Percentiles rank a stretch among this genome's conserved stretches.
phyloP scores from a whole-genome alignment of 2,888 invertebrate species.

The Julus scandinavius region DNA sequence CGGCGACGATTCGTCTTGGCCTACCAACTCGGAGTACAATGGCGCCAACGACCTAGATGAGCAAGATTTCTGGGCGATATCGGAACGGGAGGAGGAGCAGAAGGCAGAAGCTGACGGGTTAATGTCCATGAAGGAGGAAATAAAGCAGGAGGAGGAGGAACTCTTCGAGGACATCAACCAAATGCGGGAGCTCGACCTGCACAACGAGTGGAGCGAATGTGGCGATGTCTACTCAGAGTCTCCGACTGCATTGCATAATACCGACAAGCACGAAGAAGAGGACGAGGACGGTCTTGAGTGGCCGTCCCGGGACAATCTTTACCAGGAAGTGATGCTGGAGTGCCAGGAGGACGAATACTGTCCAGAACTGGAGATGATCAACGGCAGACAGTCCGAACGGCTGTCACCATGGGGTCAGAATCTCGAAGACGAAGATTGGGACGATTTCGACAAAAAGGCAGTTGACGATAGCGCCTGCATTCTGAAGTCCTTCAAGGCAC shows the following conservation, averaged over 20 bases:
- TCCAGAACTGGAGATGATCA: conserved; percentile 57
- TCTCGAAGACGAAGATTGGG: conserved; percentile 52
- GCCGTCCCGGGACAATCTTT: not conserved
- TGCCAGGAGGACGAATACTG: conserved; percentile 56
- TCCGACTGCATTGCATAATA: not conserved
- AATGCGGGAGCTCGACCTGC: conserved; percentile 56
- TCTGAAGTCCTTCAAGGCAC: not conserved
- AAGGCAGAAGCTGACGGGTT: conserved; percentile 42
- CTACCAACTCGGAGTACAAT: not conserved
- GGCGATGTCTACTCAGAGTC: not conserved
- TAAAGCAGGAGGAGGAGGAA: conserved; percentile 57
- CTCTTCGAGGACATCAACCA: conserved; percentile 57
- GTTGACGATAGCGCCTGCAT: not conserved
- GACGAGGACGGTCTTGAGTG: conserved; percentile 15
- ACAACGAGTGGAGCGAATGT: conserved; percentile 53
- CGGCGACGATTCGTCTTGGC: not conserved
- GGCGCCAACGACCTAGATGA: conserved; percentile 43
- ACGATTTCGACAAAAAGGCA: not conserved
- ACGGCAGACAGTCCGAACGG: conserved; percentile 20
- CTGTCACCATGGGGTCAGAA: not conserved
- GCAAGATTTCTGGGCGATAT: conserved; percentile 51
- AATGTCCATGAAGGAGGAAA: conserved; percentile 54
- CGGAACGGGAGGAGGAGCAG: conserved; percentile 54
- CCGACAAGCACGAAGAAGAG: not conserved
- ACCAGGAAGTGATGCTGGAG: conserved; percentile 37